Evolutionary conservation across 2,888 invertebrate genomes (phyloP).

Genomic region (Dryomyza anilis): DNA sequence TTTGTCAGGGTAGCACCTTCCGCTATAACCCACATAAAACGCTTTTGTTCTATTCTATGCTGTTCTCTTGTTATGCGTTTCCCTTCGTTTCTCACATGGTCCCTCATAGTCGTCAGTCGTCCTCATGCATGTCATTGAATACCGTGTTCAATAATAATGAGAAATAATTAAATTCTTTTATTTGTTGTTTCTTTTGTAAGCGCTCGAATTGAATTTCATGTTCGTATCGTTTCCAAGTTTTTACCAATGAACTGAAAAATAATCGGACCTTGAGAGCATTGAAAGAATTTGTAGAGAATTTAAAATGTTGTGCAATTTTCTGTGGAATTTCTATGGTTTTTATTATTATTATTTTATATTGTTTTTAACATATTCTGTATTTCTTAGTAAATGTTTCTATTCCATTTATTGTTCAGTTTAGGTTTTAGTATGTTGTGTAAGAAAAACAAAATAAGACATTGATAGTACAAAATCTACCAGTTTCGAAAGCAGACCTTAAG

Average conservation of each 20-base stretch:
- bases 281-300: neutral
- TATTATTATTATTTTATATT: neutral
- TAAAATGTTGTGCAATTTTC: neutral
- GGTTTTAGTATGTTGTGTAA: too few relatives aligned
- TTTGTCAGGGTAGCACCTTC: neutral
- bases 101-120: neutral
- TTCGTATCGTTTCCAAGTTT: neutral
- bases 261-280: neutral
- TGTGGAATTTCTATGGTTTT: too few relatives aligned
- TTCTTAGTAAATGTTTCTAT: neutral
- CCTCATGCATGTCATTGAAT: neutral
- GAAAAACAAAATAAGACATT: too few relatives aligned
- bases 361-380: neutral
- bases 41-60: neutral
- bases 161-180: constrained; percentile 14
- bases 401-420: too few relatives aligned
- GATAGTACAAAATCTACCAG: too few relatives aligned
- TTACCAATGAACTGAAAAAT: neutral
- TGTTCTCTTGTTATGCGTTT: neutral
- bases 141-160: constrained; percentile 4
- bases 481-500: too few relatives aligned
- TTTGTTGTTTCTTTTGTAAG: neutral
- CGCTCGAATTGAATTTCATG: neutral
- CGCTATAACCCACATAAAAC: neutral
- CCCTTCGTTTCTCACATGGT: neutral